Percentiles rank a stretch among this genome's conserved stretches.
These are phyloP conservation scores for Pangasianodon hypophthalmus DNA, from an alignment of 2,113 vertebrate genomes.

Conservation along the genomic window DNA sequence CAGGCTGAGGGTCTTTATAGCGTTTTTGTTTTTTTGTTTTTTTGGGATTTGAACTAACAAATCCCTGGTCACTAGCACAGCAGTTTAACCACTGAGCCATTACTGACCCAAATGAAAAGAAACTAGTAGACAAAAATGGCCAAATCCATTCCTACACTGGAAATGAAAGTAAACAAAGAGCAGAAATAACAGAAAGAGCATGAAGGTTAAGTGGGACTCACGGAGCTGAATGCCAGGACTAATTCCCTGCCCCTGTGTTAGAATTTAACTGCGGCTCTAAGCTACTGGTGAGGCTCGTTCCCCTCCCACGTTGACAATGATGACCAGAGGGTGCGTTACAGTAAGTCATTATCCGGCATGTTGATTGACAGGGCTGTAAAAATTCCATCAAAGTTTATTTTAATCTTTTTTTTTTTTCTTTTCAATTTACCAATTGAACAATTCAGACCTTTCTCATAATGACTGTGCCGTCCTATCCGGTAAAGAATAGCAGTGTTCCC, in stretches of 20 bases:
- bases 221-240: slow-evolving; percentile 24
- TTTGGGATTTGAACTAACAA: not conserved
- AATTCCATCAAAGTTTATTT: no score
- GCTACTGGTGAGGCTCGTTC: slow-evolving; percentile 1
- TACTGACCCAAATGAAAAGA: not conserved
- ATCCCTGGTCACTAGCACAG: not conserved
- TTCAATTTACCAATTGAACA: no score
- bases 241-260: slow-evolving; percentile 43
- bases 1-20: not conserved
- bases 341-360: not conserved
- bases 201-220: not conserved
- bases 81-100: not conserved
- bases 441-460: no score
- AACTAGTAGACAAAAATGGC: not conserved
- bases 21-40: not conserved
- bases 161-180: slow-evolving; percentile 14
- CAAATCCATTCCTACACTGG: not conserved
- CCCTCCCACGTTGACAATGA: not conserved
- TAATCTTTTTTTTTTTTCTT: no score
- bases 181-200: not conserved
- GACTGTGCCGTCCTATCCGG: not conserved
- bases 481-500: no score
- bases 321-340: not conserved
- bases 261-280: slow-evolving; percentile 51
- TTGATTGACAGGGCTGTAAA: no score